Evolutionary conservation across 2,797 vertebrate genomes (phyloP).

Genomic region (Falco columbarius): DNA sequence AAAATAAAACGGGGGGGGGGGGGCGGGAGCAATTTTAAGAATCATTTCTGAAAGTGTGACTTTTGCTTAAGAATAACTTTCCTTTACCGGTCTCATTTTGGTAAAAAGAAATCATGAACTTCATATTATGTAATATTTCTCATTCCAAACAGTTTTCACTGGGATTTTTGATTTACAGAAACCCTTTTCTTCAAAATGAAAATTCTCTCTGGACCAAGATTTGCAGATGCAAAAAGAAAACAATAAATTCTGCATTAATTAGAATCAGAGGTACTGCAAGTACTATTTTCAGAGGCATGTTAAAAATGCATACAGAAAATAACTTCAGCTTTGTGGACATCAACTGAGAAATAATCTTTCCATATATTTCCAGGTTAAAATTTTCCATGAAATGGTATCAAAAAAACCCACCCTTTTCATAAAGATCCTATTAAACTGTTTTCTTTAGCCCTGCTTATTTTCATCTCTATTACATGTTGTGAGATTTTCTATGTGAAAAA

Average conservation of each 20-base stretch:
- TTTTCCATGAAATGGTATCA: background rate
- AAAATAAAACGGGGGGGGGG: background rate
- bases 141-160: background rate
- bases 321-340: background rate
- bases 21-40: background rate
- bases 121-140: background rate
- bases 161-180: background rate
- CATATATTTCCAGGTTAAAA: background rate
- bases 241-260: background rate
- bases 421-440: background rate
- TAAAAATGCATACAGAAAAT: background rate
- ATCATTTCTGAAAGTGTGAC: background rate
- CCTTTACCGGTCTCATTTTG: background rate
- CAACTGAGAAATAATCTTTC: background rate
- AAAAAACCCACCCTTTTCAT: background rate
- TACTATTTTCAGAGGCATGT: background rate
- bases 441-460: background rate
- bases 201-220: background rate
- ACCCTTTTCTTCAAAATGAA: background rate
- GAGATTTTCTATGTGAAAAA: background rate
- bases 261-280: background rate
- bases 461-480: background rate
- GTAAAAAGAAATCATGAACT: background rate
- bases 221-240: background rate
- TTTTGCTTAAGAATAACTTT: background rate